Conservation (phyloP, 2,113 vertebrate genomes). For the Tupaia tana region DNA sequence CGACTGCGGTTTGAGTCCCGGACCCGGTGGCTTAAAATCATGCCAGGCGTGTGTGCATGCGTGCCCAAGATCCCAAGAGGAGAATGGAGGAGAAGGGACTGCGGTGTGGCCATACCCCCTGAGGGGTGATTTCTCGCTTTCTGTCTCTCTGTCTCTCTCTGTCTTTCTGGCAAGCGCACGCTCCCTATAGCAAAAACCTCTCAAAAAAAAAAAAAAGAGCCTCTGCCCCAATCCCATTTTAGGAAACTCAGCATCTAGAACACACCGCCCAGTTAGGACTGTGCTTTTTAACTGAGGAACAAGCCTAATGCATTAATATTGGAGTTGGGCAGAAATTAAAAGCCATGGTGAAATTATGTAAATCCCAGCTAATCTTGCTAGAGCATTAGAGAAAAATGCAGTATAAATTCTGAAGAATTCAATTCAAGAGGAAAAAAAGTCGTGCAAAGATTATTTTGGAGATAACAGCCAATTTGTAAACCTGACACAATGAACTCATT, state of each 20-base stretch:
- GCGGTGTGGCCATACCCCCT: too few relatives aligned
- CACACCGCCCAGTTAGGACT: neutral
- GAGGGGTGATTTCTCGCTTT: too few relatives aligned
- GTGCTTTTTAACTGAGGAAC: neutral
- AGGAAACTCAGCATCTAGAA: neutral
- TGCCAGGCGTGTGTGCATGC: too few relatives aligned
- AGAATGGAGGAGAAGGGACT: too few relatives aligned
- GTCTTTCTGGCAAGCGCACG: too few relatives aligned
- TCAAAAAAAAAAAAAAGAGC: neutral
- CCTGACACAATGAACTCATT: neutral
- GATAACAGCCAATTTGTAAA: neutral
- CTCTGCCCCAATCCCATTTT: neutral
- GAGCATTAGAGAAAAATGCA: neutral
- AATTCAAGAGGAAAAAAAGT: neutral
- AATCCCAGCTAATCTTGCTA: conserved; percentile 32
- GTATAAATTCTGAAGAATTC: conserved; percentile 26
- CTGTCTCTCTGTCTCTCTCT: too few relatives aligned
- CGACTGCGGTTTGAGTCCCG: too few relatives aligned
- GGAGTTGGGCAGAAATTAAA: conserved; percentile 33
- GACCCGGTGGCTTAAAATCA: too few relatives aligned
- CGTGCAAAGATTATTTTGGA: conserved; percentile 5
- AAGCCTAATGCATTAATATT: neutral
- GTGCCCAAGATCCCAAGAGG: too few relatives aligned
- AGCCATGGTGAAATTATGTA: conserved; percentile 39
- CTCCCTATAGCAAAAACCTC: too few relatives aligned